These are phyloP conservation scores for Mythimna impura DNA, from an alignment of 2,888 invertebrate species.

Conservation along the genomic window DNA sequence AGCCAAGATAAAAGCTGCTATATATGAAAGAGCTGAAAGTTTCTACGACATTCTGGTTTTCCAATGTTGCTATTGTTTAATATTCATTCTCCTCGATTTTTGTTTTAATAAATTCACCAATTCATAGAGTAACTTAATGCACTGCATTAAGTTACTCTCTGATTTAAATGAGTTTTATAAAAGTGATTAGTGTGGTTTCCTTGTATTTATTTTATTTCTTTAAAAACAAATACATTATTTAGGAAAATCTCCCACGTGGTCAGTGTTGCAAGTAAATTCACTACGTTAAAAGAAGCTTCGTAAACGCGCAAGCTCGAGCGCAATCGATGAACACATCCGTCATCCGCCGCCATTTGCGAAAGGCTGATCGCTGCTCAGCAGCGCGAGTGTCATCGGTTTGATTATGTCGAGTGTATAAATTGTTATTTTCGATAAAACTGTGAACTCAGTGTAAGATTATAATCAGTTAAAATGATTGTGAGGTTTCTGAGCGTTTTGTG, in stretches of 20 bases:
- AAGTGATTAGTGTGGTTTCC: neutral
- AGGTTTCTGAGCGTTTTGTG: conserved; percentile 88
- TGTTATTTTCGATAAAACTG: conserved; percentile 85
- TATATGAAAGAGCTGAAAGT: conserved; percentile 15
- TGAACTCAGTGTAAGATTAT: conserved; percentile 84
- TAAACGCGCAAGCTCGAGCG: conserved; percentile 80
- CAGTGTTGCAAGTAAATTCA: conserved; percentile 53
- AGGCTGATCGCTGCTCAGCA: conserved; percentile 85
- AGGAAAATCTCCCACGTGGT: conserved; percentile 30
- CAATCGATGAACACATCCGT: conserved; percentile 91
- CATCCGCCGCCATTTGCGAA: conserved; percentile 91
- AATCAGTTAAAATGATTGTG: conserved; percentile 89
- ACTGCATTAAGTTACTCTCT: neutral
- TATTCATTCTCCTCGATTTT: neutral
- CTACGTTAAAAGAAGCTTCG: conserved; percentile 67
- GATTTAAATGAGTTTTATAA: neutral
- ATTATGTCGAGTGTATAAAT: conserved; percentile 88
- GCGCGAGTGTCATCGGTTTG: conserved; percentile 87
- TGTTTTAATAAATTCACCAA: neutral
- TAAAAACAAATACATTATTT: neutral
- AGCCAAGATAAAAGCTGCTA: rapidly evolving
- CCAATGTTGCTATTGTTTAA: conserved; percentile 33
- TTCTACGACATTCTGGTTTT: neutral
- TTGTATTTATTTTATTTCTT: neutral
- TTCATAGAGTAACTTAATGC: too few species aligned